Base-by-base conservation (phyloP, 2,888 invertebrate species). In the Amblyjoppa proteus region DNA sequence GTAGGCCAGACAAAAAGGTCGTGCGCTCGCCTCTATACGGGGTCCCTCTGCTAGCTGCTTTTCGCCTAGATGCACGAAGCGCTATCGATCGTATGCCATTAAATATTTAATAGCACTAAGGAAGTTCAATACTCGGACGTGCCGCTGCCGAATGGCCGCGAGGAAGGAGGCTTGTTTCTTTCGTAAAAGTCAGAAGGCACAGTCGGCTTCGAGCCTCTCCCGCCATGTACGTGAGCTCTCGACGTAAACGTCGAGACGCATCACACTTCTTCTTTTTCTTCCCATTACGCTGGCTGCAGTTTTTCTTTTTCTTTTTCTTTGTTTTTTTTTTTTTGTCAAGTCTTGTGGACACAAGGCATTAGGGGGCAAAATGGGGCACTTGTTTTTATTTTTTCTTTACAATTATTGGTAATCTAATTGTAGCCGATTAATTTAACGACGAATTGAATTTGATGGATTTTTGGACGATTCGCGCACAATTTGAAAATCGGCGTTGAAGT, bases 91-190 rank as follows among this genome's bases (percentile, higher is more conserved):
- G 87, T 81, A n/a, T 45, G 45, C 5, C 88, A 89, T 90, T 90
- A 90, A 90, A 92, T 92, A 92, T 92, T 92, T 89, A 92, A 91
- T 91, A 91, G 89, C 84, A 87, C 90, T 87, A 90, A 91, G 90
- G 89, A 92, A 92, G 92, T 92, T 92, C 92, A 91, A 92, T 92
- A 92, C 90, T 89, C 90, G 86, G 80, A 81, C 85, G 85, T 82
- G 75, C 53, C 45, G 82, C 71, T 45, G 45, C 58, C 58, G 81
- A 73, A 79, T 66, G 71, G 81, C 64, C 49, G 13, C 16, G 64
- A 49, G 70, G 38, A 38, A 51, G 64, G 13, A 56, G 25, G 41
- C 31, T 79, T 41, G 49, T 51, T 64, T 73, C 74, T 73, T 51
- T 51, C 68, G 78, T 38, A 75, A 56, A 71, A 85, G 85, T 83